Base-by-base conservation (phyloP, 1,140 invertebrate species). In the Pogonomyrmex californicus region DNA sequence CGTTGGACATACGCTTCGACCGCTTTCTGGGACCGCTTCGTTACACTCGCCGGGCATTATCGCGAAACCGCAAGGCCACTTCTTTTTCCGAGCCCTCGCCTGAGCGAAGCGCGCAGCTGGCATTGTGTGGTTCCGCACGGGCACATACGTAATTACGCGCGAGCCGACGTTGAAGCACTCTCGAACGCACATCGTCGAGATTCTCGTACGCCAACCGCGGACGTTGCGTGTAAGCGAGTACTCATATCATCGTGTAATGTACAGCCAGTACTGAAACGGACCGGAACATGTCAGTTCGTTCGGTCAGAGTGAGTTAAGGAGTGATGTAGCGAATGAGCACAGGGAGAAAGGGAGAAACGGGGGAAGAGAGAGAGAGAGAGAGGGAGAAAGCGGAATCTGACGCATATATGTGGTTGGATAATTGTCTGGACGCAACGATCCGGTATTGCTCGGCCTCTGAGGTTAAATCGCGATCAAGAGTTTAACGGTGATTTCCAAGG, bases 381-480 rank as follows among this genome's bases (percentile, higher is more conserved):
- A 73, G 56, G 81, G 66, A 41, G 79, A 47, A 70, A 82, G 79
- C 44, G 33, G 68, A 70, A 86, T 86, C 85, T 47, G 44, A 60
- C 58, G 68, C 75, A 51, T 68, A 75, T 33, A 70, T 75, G 58
- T 83, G 93, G 91, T 92, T 93, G 91, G 91, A 93, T 95, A 94
- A 94, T 94, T 92, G 93, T 77, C 88, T 81, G 90, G 89, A 94
- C 91, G 88, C 91, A 92, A 85, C 92, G 92, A 93, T 94, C 92
- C 92, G 90, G 94, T 93, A 94, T 93, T 93, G 94, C 91, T 91
- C 89, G 91, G 91, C 92, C 92, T 86, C 66, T 44, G 92, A 92
- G 93, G 93, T 94, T 93, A 94, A 94, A 94, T 94, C 93, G 94
- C 94, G 94, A 94, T 94, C 94, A 94, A 94, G 93, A 93, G 93